Evolutionary conservation across 2,797 vertebrate genomes (phyloP).

Genomic region (Oceanodroma leucorhoa): DNA sequence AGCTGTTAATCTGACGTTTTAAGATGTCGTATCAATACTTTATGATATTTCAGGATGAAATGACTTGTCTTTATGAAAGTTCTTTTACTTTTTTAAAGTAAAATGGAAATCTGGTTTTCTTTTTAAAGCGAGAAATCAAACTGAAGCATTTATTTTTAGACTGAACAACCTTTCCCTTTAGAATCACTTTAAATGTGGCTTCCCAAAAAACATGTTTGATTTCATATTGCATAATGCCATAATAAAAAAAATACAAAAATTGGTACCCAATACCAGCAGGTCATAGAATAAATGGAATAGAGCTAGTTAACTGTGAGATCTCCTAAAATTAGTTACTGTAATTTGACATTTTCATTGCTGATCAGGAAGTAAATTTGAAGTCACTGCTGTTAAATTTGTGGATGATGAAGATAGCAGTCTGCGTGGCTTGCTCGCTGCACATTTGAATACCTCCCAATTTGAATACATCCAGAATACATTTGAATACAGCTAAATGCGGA

Average conservation of each 20-base stretch:
- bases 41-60: conserved; percentile 30
- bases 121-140: conserved; percentile 46
- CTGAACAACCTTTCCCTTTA: conserved; percentile 2
- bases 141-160: conserved; percentile 41
- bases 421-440: background rate
- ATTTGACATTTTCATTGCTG: conserved; percentile 59
- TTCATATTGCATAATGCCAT: background rate
- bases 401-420: conserved; percentile 35
- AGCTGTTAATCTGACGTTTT: conserved; percentile 8
- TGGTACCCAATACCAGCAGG: background rate
- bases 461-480: background rate
- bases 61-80: conserved; percentile 6
- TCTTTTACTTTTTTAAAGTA: conserved; percentile 26
- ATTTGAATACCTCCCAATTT: background rate
- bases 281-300: background rate
- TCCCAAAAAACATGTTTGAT: background rate
- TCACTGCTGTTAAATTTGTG: conserved; percentile 44
- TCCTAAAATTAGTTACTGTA: conserved; percentile 52
- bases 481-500: background rate
- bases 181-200: conserved; percentile 26
- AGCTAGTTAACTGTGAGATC: conserved; percentile 17
- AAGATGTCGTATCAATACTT: background rate
- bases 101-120: conserved; percentile 35
- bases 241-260: background rate
- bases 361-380: conserved; percentile 59